phyloP scores from a whole-genome alignment of 2,113 vertebrate genomes.

The Xenopus laevis region DNA sequence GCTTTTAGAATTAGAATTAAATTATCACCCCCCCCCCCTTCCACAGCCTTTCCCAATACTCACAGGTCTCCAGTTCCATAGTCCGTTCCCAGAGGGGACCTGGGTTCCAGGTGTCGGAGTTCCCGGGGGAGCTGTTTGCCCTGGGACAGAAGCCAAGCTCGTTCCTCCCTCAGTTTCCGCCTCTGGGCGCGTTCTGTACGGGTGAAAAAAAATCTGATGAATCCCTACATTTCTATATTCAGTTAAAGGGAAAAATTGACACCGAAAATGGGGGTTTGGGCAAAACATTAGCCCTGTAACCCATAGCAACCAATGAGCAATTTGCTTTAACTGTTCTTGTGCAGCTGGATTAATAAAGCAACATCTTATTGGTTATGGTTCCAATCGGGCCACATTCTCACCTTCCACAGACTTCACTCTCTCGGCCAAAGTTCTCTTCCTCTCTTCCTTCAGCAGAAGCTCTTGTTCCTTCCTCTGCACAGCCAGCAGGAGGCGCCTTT shows the following conservation, averaged over 20 bases:
- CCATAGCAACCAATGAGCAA: too few species aligned
- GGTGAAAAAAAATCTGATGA: not conserved
- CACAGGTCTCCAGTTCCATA: slow-evolving; percentile 84
- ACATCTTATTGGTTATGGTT: too few species aligned
- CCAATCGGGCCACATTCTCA: slow-evolving; percentile 41
- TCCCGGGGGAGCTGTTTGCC: slow-evolving; percentile 90
- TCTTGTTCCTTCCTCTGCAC: slow-evolving; percentile 91
- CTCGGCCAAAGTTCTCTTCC: slow-evolving; percentile 82
- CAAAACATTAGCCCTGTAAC: too few species aligned
- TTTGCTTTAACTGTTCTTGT: too few species aligned
- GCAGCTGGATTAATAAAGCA: too few species aligned
- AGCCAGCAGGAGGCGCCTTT: slow-evolving; percentile 82
- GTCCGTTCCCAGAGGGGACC: slow-evolving; percentile 76
- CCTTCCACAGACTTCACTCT: slow-evolving; percentile 92
- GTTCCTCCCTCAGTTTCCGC: slow-evolving; percentile 87
- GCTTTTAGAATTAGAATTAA: too few species aligned
- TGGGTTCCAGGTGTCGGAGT: slow-evolving; percentile 82
- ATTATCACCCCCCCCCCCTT: too few species aligned
- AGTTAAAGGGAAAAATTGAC: too few species aligned
- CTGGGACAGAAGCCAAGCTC: slow-evolving; percentile 87
- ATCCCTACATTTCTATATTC: too few species aligned
- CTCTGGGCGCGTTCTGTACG: slow-evolving; percentile 84
- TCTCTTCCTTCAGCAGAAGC: slow-evolving; percentile 82
- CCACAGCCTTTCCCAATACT: slow-evolving; percentile 51
- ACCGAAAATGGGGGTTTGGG: too few species aligned